A percentile compares a stretch with the other conserved stretches of the same genome.
Conservation (phyloP, 2,888 invertebrate species). For the Rugalucina vietnamica region DNA sequence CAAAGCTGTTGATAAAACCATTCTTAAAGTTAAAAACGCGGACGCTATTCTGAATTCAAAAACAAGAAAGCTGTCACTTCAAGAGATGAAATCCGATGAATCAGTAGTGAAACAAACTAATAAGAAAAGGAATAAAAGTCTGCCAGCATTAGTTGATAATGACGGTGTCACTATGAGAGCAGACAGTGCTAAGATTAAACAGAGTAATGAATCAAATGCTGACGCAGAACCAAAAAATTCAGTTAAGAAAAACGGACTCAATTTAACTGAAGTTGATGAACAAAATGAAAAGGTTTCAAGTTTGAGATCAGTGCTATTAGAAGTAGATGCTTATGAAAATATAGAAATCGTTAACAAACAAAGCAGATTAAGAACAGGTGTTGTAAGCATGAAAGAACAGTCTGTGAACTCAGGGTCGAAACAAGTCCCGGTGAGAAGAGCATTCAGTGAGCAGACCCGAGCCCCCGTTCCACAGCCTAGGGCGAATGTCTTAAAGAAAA, state of each 20-base stretch:
- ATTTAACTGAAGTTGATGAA: background rate
- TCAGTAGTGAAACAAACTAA: too few relatives aligned
- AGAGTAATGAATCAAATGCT: background rate
- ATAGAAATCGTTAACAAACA: background rate
- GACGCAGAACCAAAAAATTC: background rate
- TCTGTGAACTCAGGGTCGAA: background rate
- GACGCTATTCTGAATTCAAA: background rate
- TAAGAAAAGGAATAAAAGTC: background rate
- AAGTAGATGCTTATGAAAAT: background rate
- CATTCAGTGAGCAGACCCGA: background rate
- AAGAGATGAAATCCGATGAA: background rate
- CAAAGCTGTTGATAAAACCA: background rate
- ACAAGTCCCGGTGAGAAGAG: background rate
- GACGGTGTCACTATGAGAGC: background rate
- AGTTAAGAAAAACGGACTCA: background rate
- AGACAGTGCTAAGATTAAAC: background rate
- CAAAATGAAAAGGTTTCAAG: background rate
- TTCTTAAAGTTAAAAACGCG: background rate
- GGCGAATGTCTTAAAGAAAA: background rate
- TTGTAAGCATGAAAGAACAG: background rate
- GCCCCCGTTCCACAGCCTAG: background rate
- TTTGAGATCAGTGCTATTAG: background rate
- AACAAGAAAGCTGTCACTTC: background rate
- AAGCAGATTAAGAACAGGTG: background rate
- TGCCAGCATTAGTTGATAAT: background rate